phyloP scores from a whole-genome alignment of 1,140 invertebrate species.

The Arion vulgaris region DNA sequence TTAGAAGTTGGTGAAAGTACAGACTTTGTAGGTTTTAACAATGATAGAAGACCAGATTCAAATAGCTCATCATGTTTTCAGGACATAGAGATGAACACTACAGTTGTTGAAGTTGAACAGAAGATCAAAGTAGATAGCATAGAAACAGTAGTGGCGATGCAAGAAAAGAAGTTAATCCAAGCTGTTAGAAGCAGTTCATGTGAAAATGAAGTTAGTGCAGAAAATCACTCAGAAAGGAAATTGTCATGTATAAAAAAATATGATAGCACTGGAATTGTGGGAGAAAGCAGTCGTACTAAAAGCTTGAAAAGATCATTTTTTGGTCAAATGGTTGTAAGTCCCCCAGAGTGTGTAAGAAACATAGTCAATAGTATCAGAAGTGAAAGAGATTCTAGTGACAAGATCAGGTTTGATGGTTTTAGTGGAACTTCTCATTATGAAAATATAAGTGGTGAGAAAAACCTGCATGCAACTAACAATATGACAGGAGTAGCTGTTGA shows the following conservation, averaged over 20 bases:
- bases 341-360: conserved; percentile 26
- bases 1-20: neutral
- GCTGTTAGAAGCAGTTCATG: neutral
- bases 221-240: neutral
- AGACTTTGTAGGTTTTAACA: neutral
- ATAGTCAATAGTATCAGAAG: neutral
- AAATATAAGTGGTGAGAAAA: neutral
- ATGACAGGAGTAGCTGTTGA: neutral
- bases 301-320: conserved; percentile 36
- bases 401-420: neutral
- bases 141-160: neutral
- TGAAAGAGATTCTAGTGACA: neutral
- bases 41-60: neutral
- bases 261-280: neutral
- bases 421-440: neutral
- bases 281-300: neutral
- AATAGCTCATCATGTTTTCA: neutral
- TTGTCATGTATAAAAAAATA: neutral
- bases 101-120: neutral
- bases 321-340: conserved; percentile 44
- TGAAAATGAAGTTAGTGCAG: neutral
- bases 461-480: neutral
- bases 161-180: neutral
- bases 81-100: neutral
- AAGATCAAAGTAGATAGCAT: neutral